Percentiles rank a stretch among this genome's conserved stretches.
phyloP scores from a whole-genome alignment of 2,797 vertebrate species.

The Lophura swinhoii region DNA sequence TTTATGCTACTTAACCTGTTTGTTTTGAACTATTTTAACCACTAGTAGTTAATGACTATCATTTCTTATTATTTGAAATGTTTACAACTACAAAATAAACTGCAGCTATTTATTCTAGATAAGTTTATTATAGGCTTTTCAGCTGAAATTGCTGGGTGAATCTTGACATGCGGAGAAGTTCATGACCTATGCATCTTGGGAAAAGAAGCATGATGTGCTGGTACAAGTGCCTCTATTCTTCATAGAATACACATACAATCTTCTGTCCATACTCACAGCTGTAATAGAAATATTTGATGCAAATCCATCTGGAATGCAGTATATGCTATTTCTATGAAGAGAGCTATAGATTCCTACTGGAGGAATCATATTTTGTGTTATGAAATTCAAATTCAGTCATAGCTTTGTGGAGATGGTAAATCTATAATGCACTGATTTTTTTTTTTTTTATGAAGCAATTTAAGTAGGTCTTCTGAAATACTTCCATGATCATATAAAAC shows the following conservation, averaged over 20 bases:
- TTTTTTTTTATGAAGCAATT: not conserved
- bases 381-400: not conserved
- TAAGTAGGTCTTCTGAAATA: not conserved
- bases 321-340: not conserved
- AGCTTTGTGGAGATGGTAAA: not conserved
- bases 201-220: not conserved
- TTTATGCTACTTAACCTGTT: not conserved
- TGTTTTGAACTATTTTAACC: not conserved
- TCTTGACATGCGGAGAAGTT: not conserved
- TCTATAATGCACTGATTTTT: not conserved
- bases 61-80: not conserved
- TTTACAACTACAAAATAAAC: not conserved
- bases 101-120: not conserved
- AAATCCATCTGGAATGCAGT: not conserved
- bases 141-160: not conserved
- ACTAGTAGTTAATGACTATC: not conserved
- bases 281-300: not conserved
- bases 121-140: not conserved
- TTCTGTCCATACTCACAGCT: not conserved
- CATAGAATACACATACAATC: not conserved
- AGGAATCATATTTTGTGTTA: not conserved
- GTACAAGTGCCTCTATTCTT: not conserved
- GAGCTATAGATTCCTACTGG: not conserved
- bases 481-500: not conserved
- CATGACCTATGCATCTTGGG: too few species aligned